A percentile compares a stretch with the other conserved stretches of the same genome.
Conservation (phyloP, 2,888 invertebrate genomes). For the Polyommatus icarus region DNA sequence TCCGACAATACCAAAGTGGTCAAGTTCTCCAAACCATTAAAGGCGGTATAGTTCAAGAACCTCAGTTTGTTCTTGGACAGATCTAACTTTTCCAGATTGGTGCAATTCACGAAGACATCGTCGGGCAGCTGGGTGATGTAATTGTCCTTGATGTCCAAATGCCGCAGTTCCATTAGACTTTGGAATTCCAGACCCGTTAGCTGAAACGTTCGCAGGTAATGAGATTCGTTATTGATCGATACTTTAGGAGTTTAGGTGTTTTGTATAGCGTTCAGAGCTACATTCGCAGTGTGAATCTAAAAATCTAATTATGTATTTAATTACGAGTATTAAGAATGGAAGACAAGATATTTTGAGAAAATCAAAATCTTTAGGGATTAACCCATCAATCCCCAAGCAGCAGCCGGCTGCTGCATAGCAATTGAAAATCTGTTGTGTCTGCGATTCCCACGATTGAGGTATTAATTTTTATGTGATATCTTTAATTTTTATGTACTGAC, state of each 20-base stretch:
- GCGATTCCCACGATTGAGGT: no score
- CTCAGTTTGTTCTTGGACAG: conserved; percentile 85
- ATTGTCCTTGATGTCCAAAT: conserved; percentile 86
- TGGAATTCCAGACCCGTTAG: conserved; percentile 78
- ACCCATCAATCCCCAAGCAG: no score
- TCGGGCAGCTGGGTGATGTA: conserved; percentile 78
- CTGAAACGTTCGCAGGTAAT: conserved; percentile 57
- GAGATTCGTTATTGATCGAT: not conserved
- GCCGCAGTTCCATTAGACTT: conserved; percentile 76
- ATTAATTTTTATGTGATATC: no score
- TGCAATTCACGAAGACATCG: conserved; percentile 79
- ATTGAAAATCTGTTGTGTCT: no score
- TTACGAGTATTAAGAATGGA: no score
- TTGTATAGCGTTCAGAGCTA: not conserved
- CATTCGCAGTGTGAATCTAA: no score
- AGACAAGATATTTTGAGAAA: no score
- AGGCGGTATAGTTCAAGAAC: conserved; percentile 80
- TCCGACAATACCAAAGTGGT: conserved; percentile 85
- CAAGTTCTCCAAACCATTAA: conserved; percentile 83
- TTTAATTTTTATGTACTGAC: no score
- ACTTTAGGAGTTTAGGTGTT: not conserved
- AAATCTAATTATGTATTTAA: no score
- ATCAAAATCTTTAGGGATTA: no score
- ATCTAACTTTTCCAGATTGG: conserved; percentile 83
- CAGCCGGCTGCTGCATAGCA: no score